phyloP scores from a whole-genome alignment of 2,797 vertebrate genomes.

The Takifugu rubripes region DNA sequence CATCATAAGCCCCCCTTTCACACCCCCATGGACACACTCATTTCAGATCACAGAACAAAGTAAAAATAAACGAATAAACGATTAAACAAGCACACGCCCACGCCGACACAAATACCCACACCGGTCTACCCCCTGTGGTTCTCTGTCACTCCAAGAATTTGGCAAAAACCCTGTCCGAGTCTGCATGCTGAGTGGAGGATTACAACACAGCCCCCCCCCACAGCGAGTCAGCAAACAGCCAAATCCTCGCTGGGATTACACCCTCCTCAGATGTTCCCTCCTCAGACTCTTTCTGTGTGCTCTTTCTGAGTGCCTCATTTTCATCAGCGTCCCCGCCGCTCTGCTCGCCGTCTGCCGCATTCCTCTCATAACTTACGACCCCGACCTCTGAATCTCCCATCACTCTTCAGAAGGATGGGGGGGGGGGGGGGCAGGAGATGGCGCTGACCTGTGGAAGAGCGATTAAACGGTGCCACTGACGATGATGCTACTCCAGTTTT shows the following conservation, averaged over 20 bases:
- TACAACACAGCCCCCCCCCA: slow-evolving; percentile 56
- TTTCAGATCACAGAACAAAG: background rate
- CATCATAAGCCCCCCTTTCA: slow-evolving; percentile 7
- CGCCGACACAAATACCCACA: slow-evolving; percentile 4
- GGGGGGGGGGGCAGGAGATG: slow-evolving; percentile 18
- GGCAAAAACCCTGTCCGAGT: slow-evolving; percentile 61
- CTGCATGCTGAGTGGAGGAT: slow-evolving; percentile 69
- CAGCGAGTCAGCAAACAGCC: slow-evolving; percentile 59
- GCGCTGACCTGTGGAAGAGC: slow-evolving; percentile 23
- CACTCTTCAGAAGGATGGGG: slow-evolving; percentile 15
- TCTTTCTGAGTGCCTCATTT: slow-evolving; percentile 5
- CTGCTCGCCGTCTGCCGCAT: slow-evolving; percentile 28
- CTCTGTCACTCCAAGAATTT: slow-evolving; percentile 52
- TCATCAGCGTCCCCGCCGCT: slow-evolving; percentile 15
- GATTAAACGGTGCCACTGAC: slow-evolving; percentile 39
- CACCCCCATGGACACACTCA: slow-evolving; percentile 4
- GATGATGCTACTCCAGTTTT: slow-evolving; percentile 12
- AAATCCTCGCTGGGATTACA: slow-evolving; percentile 71
- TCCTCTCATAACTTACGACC: slow-evolving; percentile 32
- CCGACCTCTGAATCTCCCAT: slow-evolving; percentile 30
- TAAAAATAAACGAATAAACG: background rate
- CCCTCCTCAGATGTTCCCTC: slow-evolving; percentile 40
- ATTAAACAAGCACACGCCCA: background rate
- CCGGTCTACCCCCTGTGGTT: slow-evolving; percentile 40
- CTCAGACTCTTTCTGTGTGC: background rate